Percentiles rank a stretch among this genome's conserved stretches.
Evolutionary conservation across 2,888 invertebrate genomes (phyloP).

Genomic region (Anoncus sp.): DNA sequence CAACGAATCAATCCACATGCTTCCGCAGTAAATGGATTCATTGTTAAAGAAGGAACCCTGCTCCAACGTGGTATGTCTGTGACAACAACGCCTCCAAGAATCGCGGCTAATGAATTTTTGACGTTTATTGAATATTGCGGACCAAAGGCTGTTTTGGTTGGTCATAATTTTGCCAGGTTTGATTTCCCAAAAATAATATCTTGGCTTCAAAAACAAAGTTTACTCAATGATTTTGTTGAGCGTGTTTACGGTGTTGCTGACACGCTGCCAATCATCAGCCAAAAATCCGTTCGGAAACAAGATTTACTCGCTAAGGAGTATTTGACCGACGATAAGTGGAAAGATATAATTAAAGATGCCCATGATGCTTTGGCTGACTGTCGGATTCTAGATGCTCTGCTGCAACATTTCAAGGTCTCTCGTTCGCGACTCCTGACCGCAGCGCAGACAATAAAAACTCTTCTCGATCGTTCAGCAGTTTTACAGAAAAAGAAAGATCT

Average conservation of each 20-base stretch:
- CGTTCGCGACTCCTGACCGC: slow-evolving; percentile 4
- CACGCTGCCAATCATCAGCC: slow-evolving; percentile 14
- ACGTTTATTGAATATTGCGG: slow-evolving; percentile 30
- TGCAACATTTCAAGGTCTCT: slow-evolving; percentile 22
- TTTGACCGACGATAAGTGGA: slow-evolving; percentile 26
- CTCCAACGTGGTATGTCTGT: slow-evolving; percentile 4
- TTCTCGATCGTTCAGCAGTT: slow-evolving; percentile 13
- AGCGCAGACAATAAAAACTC: slow-evolving; percentile 24
- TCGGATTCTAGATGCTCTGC: slow-evolving; percentile 26
- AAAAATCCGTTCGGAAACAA: slow-evolving; percentile 15
- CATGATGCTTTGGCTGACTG: slow-evolving; percentile 33
- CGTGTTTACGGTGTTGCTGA: slow-evolving; percentile 18
- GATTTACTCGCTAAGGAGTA: slow-evolving; percentile 23
- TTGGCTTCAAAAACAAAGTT: slow-evolving; percentile 33
- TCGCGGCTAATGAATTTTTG: slow-evolving; percentile 33
- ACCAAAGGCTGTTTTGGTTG: slow-evolving; percentile 27
- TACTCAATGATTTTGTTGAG: slow-evolving; percentile 8
- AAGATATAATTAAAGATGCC: slow-evolving; percentile 14
- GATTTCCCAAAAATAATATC: slow-evolving; percentile 31
- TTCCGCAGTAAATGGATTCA: slow-evolving; percentile 24
- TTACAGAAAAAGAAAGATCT: slow-evolving; percentile 10
- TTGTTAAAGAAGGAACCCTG: slow-evolving; percentile 23
- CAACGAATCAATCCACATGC: slow-evolving; percentile 30
- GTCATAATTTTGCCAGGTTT: slow-evolving; percentile 31
- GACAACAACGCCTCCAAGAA: slow-evolving; percentile 26